Percentiles rank a stretch among this genome's conserved stretches.
Evolutionary conservation across 2,797 vertebrate species (phyloP).

Genomic region (Tragelaphus oryx): DNA sequence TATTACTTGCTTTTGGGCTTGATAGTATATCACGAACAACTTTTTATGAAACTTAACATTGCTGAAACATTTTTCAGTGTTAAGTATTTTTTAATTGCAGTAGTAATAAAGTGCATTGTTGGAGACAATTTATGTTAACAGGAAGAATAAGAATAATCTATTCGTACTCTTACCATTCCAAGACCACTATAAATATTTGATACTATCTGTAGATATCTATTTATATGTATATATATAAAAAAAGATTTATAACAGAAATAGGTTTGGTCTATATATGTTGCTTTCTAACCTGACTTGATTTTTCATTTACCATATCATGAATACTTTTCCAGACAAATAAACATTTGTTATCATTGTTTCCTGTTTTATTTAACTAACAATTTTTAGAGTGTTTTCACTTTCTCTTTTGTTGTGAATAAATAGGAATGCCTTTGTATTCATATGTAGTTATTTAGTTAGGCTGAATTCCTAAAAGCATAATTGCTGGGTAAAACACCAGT

Average conservation of each 20-base stretch:
- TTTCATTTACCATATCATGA: not conserved
- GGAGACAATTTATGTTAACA: constrained; percentile 1
- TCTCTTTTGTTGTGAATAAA: not conserved
- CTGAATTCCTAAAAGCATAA: not conserved
- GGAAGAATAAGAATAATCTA: not conserved
- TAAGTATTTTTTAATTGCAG: not conserved
- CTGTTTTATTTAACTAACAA: not conserved
- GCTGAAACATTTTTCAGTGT: not conserved
- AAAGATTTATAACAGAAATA: not conserved
- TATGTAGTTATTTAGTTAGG: not conserved
- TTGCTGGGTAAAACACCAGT: not conserved
- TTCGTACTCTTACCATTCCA: not conserved
- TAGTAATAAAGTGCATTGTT: constrained; percentile 4
- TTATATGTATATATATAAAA: not conserved
- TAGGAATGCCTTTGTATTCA: not conserved
- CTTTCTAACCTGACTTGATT: not conserved
- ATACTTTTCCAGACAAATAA: not conserved
- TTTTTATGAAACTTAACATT: constrained; percentile 25
- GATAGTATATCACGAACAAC: not conserved
- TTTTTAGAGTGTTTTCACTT: not conserved
- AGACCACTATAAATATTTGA: not conserved
- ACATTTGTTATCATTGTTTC: not conserved
- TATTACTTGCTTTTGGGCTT: not conserved
- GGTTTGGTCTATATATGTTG: not conserved
- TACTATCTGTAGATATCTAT: not conserved